These are phyloP conservation scores for Trogon surrucura DNA, from an alignment of 2,113 vertebrate species.

Conservation along the genomic window DNA sequence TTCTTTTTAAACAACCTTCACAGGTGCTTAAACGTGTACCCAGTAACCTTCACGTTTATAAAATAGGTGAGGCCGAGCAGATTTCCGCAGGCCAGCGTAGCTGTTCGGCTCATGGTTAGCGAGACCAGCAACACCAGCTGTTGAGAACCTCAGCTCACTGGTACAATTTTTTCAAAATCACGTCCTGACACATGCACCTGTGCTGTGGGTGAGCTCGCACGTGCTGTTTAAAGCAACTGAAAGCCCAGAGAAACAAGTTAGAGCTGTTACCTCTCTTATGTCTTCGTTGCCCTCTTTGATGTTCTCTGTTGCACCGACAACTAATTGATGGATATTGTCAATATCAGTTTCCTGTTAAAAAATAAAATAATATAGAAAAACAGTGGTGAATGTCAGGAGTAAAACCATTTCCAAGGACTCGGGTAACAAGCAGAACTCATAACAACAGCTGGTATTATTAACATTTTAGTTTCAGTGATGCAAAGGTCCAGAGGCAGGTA, in stretches of 20 bases:
- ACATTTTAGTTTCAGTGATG: background rate
- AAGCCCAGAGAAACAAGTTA: background rate
- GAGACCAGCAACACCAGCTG: background rate
- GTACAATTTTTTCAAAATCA: background rate
- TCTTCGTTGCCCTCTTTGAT: constrained; percentile 99
- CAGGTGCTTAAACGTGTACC: background rate
- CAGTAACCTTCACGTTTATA: background rate
- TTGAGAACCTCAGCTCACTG: background rate
- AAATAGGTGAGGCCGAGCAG: background rate
- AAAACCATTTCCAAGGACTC: background rate
- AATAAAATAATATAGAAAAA: background rate
- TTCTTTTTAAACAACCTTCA: background rate
- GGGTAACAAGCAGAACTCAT: background rate
- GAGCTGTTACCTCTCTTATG: constrained; percentile 88
- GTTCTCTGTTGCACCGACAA: constrained; percentile 95
- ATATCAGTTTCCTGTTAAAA: constrained; percentile 89
- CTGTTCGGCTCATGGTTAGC: background rate
- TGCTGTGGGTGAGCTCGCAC: rapidly evolving
- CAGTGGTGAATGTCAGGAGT: background rate
- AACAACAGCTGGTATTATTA: background rate
- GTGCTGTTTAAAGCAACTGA: background rate
- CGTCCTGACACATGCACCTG: rapidly evolving
- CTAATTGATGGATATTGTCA: constrained; percentile 92
- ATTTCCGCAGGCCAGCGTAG: background rate
- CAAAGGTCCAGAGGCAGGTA: background rate